These are phyloP conservation scores for Ambastaia sidthimunki DNA, from an alignment of 2,797 vertebrate genomes.

Conservation along the genomic window DNA sequence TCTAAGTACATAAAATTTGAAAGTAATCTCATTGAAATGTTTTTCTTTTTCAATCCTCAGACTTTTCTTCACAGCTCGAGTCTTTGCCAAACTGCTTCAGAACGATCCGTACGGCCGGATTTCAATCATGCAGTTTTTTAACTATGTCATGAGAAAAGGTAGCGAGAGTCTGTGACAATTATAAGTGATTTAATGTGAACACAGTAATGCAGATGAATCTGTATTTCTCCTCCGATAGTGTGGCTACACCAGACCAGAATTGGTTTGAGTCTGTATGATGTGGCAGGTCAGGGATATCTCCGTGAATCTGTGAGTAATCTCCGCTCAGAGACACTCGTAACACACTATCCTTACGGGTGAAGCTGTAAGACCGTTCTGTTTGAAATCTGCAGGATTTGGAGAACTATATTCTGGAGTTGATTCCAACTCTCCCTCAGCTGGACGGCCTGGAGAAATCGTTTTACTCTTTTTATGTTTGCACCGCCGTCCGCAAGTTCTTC, in stretches of 20 bases:
- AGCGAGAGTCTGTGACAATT: not conserved
- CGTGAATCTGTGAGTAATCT: conserved; percentile 89
- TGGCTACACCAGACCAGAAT: conserved; percentile 99
- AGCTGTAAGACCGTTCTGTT: not conserved
- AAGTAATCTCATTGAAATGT: not conserved
- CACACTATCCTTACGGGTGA: no score
- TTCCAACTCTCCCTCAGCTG: conserved; percentile 81
- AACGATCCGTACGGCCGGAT: conserved; percentile 92
- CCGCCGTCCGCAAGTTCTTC: conserved; percentile 95
- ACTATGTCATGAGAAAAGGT: conserved; percentile 99
- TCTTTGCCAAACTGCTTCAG: conserved; percentile 93
- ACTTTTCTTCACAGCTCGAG: conserved; percentile 89
- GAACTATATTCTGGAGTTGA: conserved; percentile 98
- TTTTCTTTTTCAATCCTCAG: conserved; percentile 67
- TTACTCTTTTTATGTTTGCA: conserved; percentile 98
- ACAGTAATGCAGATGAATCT: not conserved
- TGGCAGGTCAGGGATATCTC: conserved; percentile 96
- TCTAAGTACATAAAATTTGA: not conserved
- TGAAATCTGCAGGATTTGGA: conserved; percentile 76
- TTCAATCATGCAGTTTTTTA: conserved; percentile 99
- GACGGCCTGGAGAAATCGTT: conserved; percentile 97
- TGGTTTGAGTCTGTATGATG: conserved; percentile 96
- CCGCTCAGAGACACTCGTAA: not conserved
- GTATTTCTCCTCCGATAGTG: conserved; percentile 72
- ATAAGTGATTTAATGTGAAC: not conserved